Evolutionary conservation across 1,140 invertebrate species (phyloP).

Genomic region (Zaprionus inermis): DNA sequence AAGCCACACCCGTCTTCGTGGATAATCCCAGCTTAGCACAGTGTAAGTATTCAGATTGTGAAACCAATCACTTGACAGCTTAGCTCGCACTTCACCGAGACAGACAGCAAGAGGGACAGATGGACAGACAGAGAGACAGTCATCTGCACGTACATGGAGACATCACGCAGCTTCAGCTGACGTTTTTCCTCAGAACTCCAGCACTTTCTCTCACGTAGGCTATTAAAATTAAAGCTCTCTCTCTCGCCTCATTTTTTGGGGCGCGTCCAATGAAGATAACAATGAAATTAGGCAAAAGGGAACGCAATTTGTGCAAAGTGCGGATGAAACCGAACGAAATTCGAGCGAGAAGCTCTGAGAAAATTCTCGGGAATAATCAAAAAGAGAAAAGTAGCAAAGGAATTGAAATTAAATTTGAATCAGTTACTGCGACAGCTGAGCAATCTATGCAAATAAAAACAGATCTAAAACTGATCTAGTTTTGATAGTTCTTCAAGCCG

Average conservation of each 20-base stretch:
- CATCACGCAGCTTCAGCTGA: constrained; percentile 36
- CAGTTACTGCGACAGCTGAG: too few species aligned
- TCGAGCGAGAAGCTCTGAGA: not conserved
- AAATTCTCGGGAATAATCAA: not conserved
- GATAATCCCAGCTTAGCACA: constrained; percentile 84
- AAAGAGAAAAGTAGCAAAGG: not conserved
- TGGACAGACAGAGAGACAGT: constrained; percentile 17
- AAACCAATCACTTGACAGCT: constrained; percentile 36
- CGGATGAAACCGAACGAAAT: not conserved
- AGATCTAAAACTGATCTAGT: not conserved
- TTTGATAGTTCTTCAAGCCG: not conserved
- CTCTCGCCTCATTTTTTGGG: constrained; percentile 45
- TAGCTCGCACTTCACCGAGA: constrained; percentile 44
- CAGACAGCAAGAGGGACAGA: constrained; percentile 20
- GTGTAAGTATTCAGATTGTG: constrained; percentile 69
- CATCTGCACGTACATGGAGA: constrained; percentile 39
- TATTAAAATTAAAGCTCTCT: constrained; percentile 48
- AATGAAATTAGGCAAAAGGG: constrained; percentile 41
- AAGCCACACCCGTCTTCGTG: constrained; percentile 78
- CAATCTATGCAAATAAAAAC: too few species aligned
- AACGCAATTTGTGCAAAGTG: constrained; percentile 30
- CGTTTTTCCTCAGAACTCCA: constrained; percentile 65
- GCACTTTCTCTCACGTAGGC: constrained; percentile 80
- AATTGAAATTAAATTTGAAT: not conserved
- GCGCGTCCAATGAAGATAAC: constrained; percentile 31